phyloP scores from a whole-genome alignment of 1,140 invertebrate genomes.

The Leucophenga varia region DNA sequence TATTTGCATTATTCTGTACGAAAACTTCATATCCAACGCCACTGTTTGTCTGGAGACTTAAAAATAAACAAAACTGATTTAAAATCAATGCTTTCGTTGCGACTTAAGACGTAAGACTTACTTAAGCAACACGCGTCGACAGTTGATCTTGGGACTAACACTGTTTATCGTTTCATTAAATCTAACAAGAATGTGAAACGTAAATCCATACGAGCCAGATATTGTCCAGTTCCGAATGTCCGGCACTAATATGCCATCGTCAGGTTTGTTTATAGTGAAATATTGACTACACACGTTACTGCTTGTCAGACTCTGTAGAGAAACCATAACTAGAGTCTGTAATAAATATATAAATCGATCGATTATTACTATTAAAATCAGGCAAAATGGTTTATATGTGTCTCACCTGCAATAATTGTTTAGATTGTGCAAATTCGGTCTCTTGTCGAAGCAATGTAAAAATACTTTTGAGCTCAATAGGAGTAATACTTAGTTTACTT shows the following conservation, averaged over 20 bases:
- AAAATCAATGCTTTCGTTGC: not conserved
- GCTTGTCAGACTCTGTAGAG: conserved; percentile 39
- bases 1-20: conserved; percentile 59
- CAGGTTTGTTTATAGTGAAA: conserved; percentile 59
- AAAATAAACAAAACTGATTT: conserved; percentile 11
- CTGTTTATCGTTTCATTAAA: conserved; percentile 52
- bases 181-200: conserved; percentile 64
- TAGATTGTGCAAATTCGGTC: conserved; percentile 36
- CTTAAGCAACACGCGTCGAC: conserved; percentile 39
- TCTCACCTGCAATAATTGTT: conserved; percentile 44
- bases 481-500: conserved; percentile 62
- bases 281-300: conserved; percentile 49
- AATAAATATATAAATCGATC: not conserved
- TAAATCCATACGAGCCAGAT: conserved; percentile 62
- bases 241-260: conserved; percentile 61
- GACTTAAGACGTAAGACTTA: conserved; percentile 12
- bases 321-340: conserved; percentile 42
- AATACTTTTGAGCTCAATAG: conserved; percentile 61
- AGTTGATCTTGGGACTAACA: conserved; percentile 13
- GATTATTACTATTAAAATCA: not conserved
- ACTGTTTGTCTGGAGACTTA: conserved; percentile 60
- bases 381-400: not conserved
- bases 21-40: conserved; percentile 66
- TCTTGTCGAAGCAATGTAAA: conserved; percentile 40
- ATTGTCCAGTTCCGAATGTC: conserved; percentile 61